Percentiles rank a stretch among this genome's conserved stretches.
phyloP scores from a whole-genome alignment of 2,888 invertebrate genomes.

The Sarcophaga rosellei region DNA sequence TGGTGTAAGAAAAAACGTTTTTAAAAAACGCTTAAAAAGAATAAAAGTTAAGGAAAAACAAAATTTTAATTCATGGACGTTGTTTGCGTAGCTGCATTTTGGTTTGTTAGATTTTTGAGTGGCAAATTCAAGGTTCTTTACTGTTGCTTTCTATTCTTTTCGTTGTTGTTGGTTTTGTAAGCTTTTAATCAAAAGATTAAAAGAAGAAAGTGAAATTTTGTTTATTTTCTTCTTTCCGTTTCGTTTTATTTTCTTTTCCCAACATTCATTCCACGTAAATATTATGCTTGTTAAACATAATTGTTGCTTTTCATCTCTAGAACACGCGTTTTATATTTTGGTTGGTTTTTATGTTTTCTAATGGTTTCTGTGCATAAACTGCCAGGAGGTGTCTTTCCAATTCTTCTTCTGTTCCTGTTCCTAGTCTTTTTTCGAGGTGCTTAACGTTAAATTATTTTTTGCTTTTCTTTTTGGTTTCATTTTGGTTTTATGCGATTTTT shows the following conservation, averaged over 20 bases:
- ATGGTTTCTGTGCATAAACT: not conserved
- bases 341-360: not conserved
- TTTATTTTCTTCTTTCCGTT: not conserved
- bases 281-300: constrained; percentile 45
- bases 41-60: too few species aligned
- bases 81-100: constrained; percentile 1
- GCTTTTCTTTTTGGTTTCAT: constrained; percentile 12
- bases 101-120: constrained; percentile 32
- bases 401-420: not conserved
- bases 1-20: not conserved
- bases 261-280: not conserved
- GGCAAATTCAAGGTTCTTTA: constrained; percentile 32
- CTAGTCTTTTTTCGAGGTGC: not conserved
- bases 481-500: constrained; percentile 38
- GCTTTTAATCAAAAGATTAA: too few species aligned
- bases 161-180: not conserved
- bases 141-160: not conserved
- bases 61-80: not conserved
- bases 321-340: constrained; percentile 14
- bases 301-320: constrained; percentile 44
- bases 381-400: not conserved
- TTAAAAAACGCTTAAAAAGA: not conserved
- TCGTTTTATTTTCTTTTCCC: constrained; percentile 4
- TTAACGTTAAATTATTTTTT: not conserved
- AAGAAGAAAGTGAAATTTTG: too few species aligned